These are phyloP conservation scores for Drosophila kanapiae DNA, from an alignment of 1,140 invertebrate species.

Conservation along the genomic window DNA sequence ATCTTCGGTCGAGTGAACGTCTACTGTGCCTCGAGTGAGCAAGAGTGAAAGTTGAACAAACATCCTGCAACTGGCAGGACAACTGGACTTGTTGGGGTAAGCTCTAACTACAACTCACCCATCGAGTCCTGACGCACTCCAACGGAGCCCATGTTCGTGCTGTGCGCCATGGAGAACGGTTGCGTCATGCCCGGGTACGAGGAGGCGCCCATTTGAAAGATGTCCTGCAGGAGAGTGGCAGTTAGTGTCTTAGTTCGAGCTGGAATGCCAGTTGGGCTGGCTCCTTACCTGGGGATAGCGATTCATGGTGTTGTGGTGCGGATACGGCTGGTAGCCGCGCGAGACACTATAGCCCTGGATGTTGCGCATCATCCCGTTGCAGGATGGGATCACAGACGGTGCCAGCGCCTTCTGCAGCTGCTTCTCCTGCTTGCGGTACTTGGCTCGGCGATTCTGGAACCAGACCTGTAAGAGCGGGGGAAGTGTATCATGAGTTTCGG, in stretches of 20 bases:
- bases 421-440: slow-evolving; percentile 99
- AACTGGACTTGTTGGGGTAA: too few relatives aligned
- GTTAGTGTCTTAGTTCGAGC: not conserved
- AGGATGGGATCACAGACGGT: slow-evolving; percentile 95
- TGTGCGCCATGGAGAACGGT: slow-evolving; percentile 96
- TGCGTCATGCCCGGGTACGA: slow-evolving; percentile 97
- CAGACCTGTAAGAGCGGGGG: slow-evolving; percentile 73
- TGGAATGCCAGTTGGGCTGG: not conserved
- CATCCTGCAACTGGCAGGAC: not conserved
- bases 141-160: slow-evolving; percentile 94
- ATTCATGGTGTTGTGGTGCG: slow-evolving; percentile 96
- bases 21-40: not conserved
- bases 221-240: slow-evolving; percentile 62
- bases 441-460: slow-evolving; percentile 99
- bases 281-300: slow-evolving; percentile 94
- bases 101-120: slow-evolving; percentile 88
- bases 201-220: slow-evolving; percentile 94
- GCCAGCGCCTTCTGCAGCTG: slow-evolving; percentile 97
- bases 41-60: not conserved
- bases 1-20: not conserved
- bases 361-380: slow-evolving; percentile 98
- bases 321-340: slow-evolving; percentile 96
- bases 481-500: not conserved
- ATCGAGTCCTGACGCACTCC: slow-evolving; percentile 96
- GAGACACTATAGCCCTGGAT: slow-evolving; percentile 95